A percentile compares a stretch with the other conserved stretches of the same genome.
Evolutionary conservation across 1,140 invertebrate species (phyloP).

Genomic region (Drosophila parvula): DNA sequence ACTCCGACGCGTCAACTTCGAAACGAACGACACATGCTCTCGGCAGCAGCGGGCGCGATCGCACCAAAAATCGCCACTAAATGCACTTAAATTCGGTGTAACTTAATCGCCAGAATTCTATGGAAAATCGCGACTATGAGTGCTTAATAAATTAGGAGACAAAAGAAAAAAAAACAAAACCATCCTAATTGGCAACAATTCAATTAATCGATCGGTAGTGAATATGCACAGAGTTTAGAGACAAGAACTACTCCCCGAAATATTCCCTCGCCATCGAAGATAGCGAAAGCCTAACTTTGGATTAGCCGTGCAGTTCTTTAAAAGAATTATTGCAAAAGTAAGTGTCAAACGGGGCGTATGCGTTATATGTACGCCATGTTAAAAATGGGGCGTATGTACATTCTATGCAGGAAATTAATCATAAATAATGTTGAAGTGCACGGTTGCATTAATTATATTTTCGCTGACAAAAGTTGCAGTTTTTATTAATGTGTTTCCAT

Average conservation of each 20-base stretch:
- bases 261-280: constrained; percentile 10
- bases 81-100: constrained; percentile 14
- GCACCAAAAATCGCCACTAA: constrained; percentile 51
- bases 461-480: constrained; percentile 3
- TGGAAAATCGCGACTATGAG: constrained; percentile 33
- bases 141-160: constrained; percentile 3
- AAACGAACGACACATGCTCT: constrained; percentile 75
- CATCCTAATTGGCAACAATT: constrained; percentile 34
- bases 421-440: constrained; percentile 12
- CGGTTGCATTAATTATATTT: constrained; percentile 35
- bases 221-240: constrained; percentile 48
- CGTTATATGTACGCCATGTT: constrained; percentile 19
- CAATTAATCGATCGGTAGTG: constrained; percentile 36
- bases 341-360: constrained; percentile 50
- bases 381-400: constrained; percentile 36
- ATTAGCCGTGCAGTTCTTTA: constrained; percentile 43
- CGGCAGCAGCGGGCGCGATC: constrained; percentile 59
- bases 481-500: constrained; percentile 35
- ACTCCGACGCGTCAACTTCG: constrained; percentile 83
- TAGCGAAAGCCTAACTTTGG: constrained; percentile 34
- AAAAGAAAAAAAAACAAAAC: not conserved
- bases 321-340: constrained; percentile 41
- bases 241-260: constrained; percentile 14
- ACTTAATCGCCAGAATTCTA: constrained; percentile 13
- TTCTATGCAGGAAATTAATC: constrained; percentile 15